phyloP scores from a whole-genome alignment of 2,113 vertebrate genomes.

The Neogale vison region DNA sequence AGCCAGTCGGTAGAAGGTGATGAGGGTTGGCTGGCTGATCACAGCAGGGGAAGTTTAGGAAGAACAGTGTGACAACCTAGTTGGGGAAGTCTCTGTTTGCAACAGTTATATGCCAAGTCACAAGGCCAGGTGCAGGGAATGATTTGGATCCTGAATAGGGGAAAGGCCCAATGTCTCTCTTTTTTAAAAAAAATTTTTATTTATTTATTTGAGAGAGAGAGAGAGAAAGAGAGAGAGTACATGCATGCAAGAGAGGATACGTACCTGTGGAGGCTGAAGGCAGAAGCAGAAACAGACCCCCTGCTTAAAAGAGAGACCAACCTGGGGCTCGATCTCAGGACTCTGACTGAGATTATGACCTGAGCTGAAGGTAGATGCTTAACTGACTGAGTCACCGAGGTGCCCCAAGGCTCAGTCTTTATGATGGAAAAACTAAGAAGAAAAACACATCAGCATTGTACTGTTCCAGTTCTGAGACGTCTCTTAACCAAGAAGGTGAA shows the following conservation, averaged over 20 bases:
- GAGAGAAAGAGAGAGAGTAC: neutral
- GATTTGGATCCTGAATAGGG: neutral
- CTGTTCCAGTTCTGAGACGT: neutral
- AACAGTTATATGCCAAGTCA: neutral
- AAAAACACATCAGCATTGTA: neutral
- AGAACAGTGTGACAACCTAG: too few species aligned
- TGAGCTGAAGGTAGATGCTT: neutral
- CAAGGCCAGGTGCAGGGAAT: neutral
- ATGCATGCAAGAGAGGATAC: neutral
- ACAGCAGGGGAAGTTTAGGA: neutral
- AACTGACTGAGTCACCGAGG: neutral
- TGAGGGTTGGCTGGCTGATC: neutral
- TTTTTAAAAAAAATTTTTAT: too few species aligned
- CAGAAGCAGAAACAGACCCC: neutral
- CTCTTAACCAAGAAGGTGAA: neutral
- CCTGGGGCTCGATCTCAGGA: neutral
- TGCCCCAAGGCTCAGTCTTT: neutral
- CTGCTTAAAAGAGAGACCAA: neutral
- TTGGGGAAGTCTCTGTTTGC: neutral
- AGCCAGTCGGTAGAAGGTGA: neutral
- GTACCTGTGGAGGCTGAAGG: neutral
- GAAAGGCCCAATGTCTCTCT: neutral
- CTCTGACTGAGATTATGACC: neutral
- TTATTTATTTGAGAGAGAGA: neutral
- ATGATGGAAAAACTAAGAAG: neutral